A percentile compares a stretch with the other conserved stretches of the same genome.
These are phyloP conservation scores for Zaprionus bogoriensis DNA, from an alignment of 2,888 invertebrate genomes.

Conservation along the genomic window DNA sequence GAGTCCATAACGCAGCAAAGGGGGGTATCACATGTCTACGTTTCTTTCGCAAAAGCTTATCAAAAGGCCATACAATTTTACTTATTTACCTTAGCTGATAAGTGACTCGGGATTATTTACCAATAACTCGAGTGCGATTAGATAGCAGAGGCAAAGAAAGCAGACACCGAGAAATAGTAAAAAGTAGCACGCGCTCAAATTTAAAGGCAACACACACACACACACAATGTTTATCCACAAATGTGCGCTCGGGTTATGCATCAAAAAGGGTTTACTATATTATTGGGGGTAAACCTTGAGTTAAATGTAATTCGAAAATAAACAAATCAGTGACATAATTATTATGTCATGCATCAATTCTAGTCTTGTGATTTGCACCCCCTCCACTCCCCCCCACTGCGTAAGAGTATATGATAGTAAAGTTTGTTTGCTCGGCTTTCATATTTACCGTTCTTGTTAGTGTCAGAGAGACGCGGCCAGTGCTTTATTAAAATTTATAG, in stretches of 20 bases:
- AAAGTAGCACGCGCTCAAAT: conserved; percentile 54
- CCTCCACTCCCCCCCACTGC: background rate
- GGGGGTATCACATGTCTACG: conserved; percentile 59
- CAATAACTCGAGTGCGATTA: conserved; percentile 62
- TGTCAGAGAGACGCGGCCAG: background rate
- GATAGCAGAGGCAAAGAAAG: conserved; percentile 41
- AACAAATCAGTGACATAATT: conserved; percentile 55
- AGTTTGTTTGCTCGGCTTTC: conserved; percentile 31
- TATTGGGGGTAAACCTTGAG: background rate
- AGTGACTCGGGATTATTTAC: conserved; percentile 62
- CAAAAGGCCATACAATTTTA: conserved; percentile 35
- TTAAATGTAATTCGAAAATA: conserved; percentile 4
- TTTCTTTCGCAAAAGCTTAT: conserved; percentile 41
- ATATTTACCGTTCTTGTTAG: conserved; percentile 45
- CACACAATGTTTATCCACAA: conserved; percentile 12
- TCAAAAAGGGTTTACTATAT: background rate
- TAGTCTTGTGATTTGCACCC: conserved; percentile 59
- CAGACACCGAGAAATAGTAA: conserved; percentile 6
- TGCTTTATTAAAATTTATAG: conserved; percentile 34
- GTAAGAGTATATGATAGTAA: background rate
- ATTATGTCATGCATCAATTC: conserved; percentile 56
- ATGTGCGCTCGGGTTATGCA: background rate
- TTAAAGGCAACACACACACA: background rate
- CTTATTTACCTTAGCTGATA: conserved; percentile 50
- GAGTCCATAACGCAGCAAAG: conserved; percentile 12